A percentile compares a stretch with the other conserved stretches of the same genome.
Evolutionary conservation across 1,140 invertebrate genomes (phyloP).

Genomic region (Tachypleus tridentatus): DNA sequence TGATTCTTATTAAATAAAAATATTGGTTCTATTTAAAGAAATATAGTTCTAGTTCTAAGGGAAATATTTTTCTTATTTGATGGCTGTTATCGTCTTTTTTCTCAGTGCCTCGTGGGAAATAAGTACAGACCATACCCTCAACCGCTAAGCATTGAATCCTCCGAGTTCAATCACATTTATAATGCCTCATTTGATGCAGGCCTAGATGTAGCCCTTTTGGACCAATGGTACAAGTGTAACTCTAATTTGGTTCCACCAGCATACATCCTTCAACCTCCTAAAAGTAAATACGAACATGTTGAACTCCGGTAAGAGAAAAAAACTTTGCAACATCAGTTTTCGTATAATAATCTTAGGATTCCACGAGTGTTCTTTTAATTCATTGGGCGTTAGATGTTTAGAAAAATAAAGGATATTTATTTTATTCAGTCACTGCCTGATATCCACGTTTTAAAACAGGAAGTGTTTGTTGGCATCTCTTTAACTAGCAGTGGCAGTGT

Average conservation of each 20-base stretch:
- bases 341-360: too few species aligned
- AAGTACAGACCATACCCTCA: constrained; percentile 34
- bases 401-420: too few species aligned
- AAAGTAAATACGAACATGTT: not conserved
- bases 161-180: constrained; percentile 31
- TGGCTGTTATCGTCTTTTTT: not conserved
- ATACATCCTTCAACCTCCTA: constrained; percentile 8
- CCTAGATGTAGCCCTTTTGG: constrained; percentile 27
- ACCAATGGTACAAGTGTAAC: constrained; percentile 28
- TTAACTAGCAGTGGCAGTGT: too few species aligned
- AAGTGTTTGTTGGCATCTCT: too few species aligned
- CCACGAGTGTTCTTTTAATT: too few species aligned
- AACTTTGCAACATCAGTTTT: too few species aligned
- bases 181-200: constrained; percentile 22
- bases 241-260: constrained; percentile 11
- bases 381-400: too few species aligned
- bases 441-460: too few species aligned
- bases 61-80: not conserved
- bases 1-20: too few species aligned
- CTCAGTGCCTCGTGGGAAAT: constrained; percentile 35
- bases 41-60: not conserved
- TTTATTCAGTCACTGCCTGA: too few species aligned
- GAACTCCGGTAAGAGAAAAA: too few species aligned
- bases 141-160: constrained; percentile 30
- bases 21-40: not conserved